Conservation (phyloP, 2,797 vertebrate species). For the Bucorvus abyssinicus region DNA sequence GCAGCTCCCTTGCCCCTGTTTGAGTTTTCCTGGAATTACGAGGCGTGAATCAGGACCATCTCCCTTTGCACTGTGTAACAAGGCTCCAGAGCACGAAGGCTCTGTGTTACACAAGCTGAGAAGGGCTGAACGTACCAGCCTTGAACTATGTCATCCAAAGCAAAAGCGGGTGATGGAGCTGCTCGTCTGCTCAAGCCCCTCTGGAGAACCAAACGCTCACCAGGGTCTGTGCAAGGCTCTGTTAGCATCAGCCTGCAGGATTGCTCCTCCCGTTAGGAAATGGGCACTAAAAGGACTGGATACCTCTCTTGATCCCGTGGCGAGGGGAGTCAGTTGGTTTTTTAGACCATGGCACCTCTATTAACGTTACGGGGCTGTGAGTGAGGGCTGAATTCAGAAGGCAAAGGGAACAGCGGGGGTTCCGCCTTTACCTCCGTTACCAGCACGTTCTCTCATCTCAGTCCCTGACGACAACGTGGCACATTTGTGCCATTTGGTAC, state of each 20-base stretch:
- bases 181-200: neutral
- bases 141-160: neutral
- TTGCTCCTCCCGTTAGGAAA: accelerated
- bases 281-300: neutral
- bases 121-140: neutral
- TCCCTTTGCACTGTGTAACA: neutral
- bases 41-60: accelerated
- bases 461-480: neutral
- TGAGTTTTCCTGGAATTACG: neutral
- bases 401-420: neutral
- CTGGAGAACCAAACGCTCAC: neutral
- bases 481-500: conserved; percentile 31
- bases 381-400: neutral
- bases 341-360: neutral
- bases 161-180: neutral
- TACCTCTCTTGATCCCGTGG: neutral
- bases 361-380: neutral
- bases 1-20: neutral
- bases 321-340: neutral
- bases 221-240: accelerated
- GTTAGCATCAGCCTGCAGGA: neutral
- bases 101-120: neutral
- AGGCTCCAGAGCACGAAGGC: neutral
- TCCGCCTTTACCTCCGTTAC: neutral
- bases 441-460: neutral